phyloP scores from a whole-genome alignment of 2,888 invertebrate genomes.

The Mystacides longicornis region DNA sequence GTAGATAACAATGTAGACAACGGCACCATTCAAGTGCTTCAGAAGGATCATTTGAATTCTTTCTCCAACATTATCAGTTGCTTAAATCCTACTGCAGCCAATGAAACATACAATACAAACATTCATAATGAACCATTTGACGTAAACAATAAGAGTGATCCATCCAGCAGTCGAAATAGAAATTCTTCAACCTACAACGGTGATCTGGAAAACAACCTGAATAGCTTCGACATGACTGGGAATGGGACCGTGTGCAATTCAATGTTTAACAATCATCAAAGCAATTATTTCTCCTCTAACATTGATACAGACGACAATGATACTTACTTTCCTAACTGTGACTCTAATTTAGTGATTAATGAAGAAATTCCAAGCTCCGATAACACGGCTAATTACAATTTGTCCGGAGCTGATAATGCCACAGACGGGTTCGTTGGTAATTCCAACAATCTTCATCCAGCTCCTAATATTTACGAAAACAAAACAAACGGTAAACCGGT shows the following conservation, averaged over 20 bases:
- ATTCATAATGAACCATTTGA: not conserved
- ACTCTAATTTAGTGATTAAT: not conserved
- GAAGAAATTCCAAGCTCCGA: constrained; percentile 2
- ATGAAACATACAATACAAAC: not conserved
- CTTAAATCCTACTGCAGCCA: not conserved
- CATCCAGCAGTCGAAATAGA: not conserved
- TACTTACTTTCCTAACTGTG: not conserved
- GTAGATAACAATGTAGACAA: not conserved
- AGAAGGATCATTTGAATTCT: not conserved
- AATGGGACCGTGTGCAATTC: not conserved
- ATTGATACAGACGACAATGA: not conserved
- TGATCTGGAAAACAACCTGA: not conserved
- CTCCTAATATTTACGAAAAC: not conserved
- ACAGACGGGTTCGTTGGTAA: not conserved
- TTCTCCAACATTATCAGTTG: not conserved
- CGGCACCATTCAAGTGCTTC: not conserved
- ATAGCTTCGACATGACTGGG: no score
- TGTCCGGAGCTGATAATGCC: not conserved
- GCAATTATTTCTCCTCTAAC: not conserved
- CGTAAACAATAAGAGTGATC: not conserved
- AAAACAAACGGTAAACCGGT: not conserved
- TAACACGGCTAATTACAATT: not conserved
- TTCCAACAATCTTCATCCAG: not conserved
- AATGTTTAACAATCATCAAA: not conserved
- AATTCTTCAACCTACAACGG: not conserved